phyloP scores from a whole-genome alignment of 2,888 invertebrate species.

The Temnothorax rugatulus region DNA sequence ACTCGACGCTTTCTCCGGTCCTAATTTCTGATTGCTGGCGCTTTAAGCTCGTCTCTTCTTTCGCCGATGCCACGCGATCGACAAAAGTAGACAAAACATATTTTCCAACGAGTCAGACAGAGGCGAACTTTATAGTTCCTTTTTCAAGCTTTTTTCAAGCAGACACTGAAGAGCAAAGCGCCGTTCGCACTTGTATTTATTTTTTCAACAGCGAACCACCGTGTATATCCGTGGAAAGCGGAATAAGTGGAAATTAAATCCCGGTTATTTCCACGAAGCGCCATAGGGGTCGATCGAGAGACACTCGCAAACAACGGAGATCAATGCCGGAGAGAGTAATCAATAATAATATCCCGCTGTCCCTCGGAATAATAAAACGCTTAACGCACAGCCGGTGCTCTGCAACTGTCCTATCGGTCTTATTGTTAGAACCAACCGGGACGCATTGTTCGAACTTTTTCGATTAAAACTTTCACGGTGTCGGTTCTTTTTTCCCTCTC shows the following conservation, averaged over 20 bases:
- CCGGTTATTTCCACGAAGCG: slow-evolving; percentile 28
- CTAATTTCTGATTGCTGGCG: slow-evolving; percentile 10
- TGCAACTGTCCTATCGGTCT: slow-evolving; percentile 58
- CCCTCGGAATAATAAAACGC: slow-evolving; percentile 67
- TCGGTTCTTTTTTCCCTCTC: slow-evolving; percentile 51
- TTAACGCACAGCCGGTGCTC: slow-evolving; percentile 56
- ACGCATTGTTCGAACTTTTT: slow-evolving; percentile 82
- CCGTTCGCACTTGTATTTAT: slow-evolving; percentile 9
- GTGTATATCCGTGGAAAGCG: slow-evolving; percentile 23
- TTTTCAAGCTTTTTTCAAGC: slow-evolving; percentile 4
- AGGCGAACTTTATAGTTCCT: not conserved
- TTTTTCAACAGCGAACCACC: slow-evolving; percentile 25
- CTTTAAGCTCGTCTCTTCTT: slow-evolving; percentile 14
- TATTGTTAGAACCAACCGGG: slow-evolving; percentile 74
- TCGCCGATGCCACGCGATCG: not conserved
- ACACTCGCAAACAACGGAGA: slow-evolving; percentile 42
- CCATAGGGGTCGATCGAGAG: slow-evolving; percentile 20
- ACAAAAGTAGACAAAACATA: not conserved
- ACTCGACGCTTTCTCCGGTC: not conserved
- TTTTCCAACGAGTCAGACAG: not conserved
- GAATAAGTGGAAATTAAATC: slow-evolving; percentile 54
- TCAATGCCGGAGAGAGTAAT: slow-evolving; percentile 54
- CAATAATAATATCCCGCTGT: slow-evolving; percentile 58
- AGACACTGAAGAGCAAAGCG: slow-evolving; percentile 15
- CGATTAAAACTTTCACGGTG: slow-evolving; percentile 81